A percentile compares a stretch with the other conserved stretches of the same genome.
Evolutionary conservation across 2,888 invertebrate species (phyloP).

Genomic region (Agrochola circellaris): DNA sequence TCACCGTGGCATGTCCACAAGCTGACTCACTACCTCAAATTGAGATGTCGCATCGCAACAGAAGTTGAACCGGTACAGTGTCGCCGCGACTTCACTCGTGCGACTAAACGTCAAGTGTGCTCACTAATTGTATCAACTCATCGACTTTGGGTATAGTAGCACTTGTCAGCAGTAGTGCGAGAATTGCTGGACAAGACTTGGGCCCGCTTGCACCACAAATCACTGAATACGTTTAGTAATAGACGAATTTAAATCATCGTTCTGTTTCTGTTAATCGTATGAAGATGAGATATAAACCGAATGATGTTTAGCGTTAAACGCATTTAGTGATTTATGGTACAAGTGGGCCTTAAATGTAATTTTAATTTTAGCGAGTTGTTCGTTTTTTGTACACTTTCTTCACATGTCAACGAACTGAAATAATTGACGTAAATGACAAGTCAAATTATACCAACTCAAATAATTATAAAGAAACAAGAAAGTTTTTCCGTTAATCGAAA

Average conservation of each 20-base stretch:
- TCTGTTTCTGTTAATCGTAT: background rate
- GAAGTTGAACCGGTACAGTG: slow-evolving; percentile 67
- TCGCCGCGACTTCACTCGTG: slow-evolving; percentile 60
- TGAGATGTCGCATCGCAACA: slow-evolving; percentile 63
- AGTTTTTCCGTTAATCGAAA: slow-evolving; percentile 58
- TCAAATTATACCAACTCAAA: background rate
- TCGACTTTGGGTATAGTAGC: background rate
- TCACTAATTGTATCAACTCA: slow-evolving; percentile 60
- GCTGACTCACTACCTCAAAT: slow-evolving; percentile 43
- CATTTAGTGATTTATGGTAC: background rate
- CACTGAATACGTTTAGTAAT: background rate
- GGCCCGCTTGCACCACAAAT: background rate
- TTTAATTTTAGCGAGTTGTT: too few relatives aligned
- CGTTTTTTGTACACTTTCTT: too few relatives aligned
- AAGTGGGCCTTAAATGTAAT: too few relatives aligned
- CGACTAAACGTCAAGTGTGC: slow-evolving; percentile 62
- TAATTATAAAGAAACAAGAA: slow-evolving; percentile 4
- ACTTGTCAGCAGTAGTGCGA: background rate
- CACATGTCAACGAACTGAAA: background rate
- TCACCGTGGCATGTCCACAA: slow-evolving; percentile 62
- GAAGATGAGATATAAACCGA: background rate
- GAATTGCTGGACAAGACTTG: background rate
- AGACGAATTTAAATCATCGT: background rate
- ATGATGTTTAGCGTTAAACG: background rate
- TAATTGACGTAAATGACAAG: background rate